phyloP scores from a whole-genome alignment of 2,888 invertebrate species.

The Notocelia uddmanniana region DNA sequence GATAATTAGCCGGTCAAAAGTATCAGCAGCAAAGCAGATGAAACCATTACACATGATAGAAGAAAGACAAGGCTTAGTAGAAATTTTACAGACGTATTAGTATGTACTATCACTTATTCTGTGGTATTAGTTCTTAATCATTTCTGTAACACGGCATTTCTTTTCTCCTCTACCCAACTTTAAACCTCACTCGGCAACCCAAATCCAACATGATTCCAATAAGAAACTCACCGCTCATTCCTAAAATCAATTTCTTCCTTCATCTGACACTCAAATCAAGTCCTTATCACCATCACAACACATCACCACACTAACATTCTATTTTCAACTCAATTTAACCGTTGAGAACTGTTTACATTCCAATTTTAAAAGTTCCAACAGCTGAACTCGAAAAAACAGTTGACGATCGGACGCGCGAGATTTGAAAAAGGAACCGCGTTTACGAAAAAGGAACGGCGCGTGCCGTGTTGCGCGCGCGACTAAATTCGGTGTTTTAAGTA shows the following conservation, averaged over 20 bases:
- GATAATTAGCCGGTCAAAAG: no score
- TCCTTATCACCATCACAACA: slow-evolving; percentile 61
- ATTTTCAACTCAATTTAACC: background rate
- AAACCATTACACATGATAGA: no score
- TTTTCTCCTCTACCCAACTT: no score
- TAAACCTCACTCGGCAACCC: background rate
- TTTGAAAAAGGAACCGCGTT: slow-evolving; percentile 12
- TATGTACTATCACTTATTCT: no score
- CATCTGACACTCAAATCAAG: slow-evolving; percentile 58
- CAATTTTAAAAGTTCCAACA: slow-evolving; percentile 35
- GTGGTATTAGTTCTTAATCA: no score
- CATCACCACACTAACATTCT: slow-evolving; percentile 11
- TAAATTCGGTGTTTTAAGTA: slow-evolving; percentile 82
- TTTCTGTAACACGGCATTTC: no score
- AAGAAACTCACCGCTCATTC: slow-evolving; percentile 65
- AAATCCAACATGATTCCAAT: slow-evolving; percentile 59
- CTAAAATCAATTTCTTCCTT: slow-evolving; percentile 65
- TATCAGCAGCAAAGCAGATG: no score
- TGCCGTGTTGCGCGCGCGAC: slow-evolving; percentile 77
- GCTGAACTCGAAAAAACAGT: slow-evolving; percentile 24
- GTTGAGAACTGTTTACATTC: slow-evolving; percentile 31
- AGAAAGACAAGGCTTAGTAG: no score
- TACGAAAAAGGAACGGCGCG: slow-evolving; percentile 60
- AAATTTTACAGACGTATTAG: no score
- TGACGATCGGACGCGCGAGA: slow-evolving; percentile 3